Evolutionary conservation across 2,797 vertebrate genomes (phyloP).

Genomic region (Hypotaenidia okinawae): DNA sequence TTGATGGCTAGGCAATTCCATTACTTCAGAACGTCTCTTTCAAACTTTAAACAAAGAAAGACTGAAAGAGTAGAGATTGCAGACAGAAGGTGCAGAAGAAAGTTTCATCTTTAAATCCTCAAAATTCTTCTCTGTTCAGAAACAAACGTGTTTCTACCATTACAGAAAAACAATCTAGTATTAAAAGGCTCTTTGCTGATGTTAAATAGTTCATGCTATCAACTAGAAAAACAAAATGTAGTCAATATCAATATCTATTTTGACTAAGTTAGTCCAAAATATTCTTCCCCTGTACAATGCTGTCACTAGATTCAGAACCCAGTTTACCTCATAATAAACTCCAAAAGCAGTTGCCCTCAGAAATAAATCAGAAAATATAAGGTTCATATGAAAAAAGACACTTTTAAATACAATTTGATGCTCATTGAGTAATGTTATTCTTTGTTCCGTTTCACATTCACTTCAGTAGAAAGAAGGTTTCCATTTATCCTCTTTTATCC

Average conservation of each 20-base stretch:
- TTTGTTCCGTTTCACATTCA: background rate
- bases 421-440: slow-evolving; percentile 19
- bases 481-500: slow-evolving; percentile 54
- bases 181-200: background rate
- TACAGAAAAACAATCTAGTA: background rate
- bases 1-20: background rate
- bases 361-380: slow-evolving; percentile 9
- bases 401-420: slow-evolving; percentile 13
- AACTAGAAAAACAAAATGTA: background rate
- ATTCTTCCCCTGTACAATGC: background rate
- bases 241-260: background rate
- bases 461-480: slow-evolving; percentile 39
- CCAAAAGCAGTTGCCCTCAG: background rate
- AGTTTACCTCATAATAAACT: background rate
- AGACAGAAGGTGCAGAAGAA: background rate
- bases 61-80: background rate
- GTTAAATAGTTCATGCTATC: background rate
- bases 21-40: background rate
- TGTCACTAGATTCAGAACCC: background rate
- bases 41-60: background rate
- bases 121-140: background rate
- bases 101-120: background rate
- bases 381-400: background rate
- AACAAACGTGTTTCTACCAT: background rate
- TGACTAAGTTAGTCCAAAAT: background rate